Evolutionary conservation across 1,140 invertebrate species (phyloP).

Genomic region (Odontomachus brunneus): DNA sequence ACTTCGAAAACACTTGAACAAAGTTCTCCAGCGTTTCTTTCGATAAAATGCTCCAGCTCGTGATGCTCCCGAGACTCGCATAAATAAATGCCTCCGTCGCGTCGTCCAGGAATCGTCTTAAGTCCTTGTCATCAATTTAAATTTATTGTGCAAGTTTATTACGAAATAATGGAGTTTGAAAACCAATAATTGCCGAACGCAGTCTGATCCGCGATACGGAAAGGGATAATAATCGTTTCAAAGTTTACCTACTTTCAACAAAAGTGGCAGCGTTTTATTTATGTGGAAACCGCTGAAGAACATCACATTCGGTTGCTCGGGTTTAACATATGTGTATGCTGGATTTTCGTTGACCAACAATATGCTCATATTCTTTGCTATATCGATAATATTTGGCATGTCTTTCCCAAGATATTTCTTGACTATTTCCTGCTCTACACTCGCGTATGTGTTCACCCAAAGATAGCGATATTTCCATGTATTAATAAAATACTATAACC

Average conservation of each 20-base stretch:
- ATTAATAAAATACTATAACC: slow-evolving; percentile 37
- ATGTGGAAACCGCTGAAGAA: slow-evolving; percentile 86
- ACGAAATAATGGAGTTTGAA: slow-evolving; percentile 19
- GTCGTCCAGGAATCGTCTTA: slow-evolving; percentile 82
- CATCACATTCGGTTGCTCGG: slow-evolving; percentile 85
- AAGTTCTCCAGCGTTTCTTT: slow-evolving; percentile 75
- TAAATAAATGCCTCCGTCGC: slow-evolving; percentile 86
- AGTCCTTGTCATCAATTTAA: slow-evolving; percentile 75
- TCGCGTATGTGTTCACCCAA: slow-evolving; percentile 69
- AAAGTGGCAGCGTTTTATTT: slow-evolving; percentile 40
- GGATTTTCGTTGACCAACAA: slow-evolving; percentile 77
- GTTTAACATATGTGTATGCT: slow-evolving; percentile 84
- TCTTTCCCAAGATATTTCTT: slow-evolving; percentile 25
- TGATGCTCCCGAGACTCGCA: slow-evolving; percentile 86
- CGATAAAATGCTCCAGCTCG: slow-evolving; percentile 77
- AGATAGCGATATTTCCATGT: slow-evolving; percentile 7
- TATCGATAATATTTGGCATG: neutral
- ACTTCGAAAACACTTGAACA: slow-evolving; percentile 84
- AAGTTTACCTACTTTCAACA: slow-evolving; percentile 63
- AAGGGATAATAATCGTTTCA: neutral
- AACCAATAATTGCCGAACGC: neutral
- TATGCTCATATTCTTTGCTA: slow-evolving; percentile 35
- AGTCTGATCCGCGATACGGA: neutral
- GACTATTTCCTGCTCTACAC: slow-evolving; percentile 64
- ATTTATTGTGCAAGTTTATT: slow-evolving; percentile 23